Evolutionary conservation across 2,113 vertebrate species (phyloP), one percentile per base, ranked within the genome.

Genomic region (Brachyhypopomus gauderio): DNA sequence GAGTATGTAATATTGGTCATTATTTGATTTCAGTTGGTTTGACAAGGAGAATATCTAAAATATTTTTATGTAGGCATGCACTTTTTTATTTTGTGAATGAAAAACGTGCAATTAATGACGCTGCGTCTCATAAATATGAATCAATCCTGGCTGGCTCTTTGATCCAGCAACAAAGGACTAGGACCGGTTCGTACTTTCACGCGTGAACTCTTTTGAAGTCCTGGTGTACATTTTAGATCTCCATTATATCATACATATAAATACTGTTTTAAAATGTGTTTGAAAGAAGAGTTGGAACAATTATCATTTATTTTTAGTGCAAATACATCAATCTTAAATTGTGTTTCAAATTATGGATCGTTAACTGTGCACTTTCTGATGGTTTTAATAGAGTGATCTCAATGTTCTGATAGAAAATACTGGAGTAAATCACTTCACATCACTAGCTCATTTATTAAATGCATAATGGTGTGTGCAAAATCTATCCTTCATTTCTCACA

Each of bases 361-460:
- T 71, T 41, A 19, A 63, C 72, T 64, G 34, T 75, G 55, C 64
- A 70, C 56, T 52, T 41, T 41, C 5, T 8, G 41, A 41, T 41
- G 41, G 41, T 45, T 52, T 52, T 52, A 14, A 52, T 14, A 52
- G 45, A 52, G 12, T 12, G 12, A 41, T 6, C 12, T 52, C 45
- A 7, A 14, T 3, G 41, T 45, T 30, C 30, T 30, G 30, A 30
- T 30, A 30, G 60, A 79, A 75, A 38, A 34, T 17, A 38, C 45
- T 63, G 59, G 22, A 41, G 71, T 58, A 81, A 81, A 81, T 75
- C 52, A 55, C 34, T 67, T 81, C 75, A 56, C 79, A 82, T 83
- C 75, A 74, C 75, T 77, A 25, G 23, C 30, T 69, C 81, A 80
- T 83, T 85, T 85, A 83, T 85, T 83, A 76, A 83, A 83, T 22